Evolutionary conservation across 2,888 invertebrate species (phyloP).

Genomic region (Hirtodrosophila cameraria): DNA sequence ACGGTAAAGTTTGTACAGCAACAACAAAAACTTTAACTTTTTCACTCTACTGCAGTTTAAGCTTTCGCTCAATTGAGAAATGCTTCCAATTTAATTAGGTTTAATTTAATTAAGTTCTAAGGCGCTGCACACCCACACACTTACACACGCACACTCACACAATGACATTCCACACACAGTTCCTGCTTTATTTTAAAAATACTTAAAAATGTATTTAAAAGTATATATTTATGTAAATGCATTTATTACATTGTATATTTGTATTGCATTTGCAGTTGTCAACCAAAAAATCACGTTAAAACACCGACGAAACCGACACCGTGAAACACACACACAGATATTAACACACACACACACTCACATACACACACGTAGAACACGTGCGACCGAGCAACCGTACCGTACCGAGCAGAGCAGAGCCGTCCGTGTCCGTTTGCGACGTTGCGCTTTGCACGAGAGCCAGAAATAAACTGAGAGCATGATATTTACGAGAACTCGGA

Average conservation of each 20-base stretch:
- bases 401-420: too few relatives aligned
- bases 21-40: too few relatives aligned
- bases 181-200: slow-evolving; percentile 44
- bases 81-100: slow-evolving; percentile 39
- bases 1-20: too few relatives aligned
- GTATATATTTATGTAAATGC: slow-evolving; percentile 41
- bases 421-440: slow-evolving; percentile 71
- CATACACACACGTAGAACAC: too few relatives aligned
- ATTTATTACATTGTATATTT: slow-evolving; percentile 48
- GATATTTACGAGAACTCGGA: too few relatives aligned
- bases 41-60: slow-evolving; percentile 52
- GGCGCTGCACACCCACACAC: slow-evolving; percentile 43
- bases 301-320: slow-evolving; percentile 52
- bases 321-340: slow-evolving; percentile 33
- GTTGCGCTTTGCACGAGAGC: slow-evolving; percentile 81
- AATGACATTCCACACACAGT: slow-evolving; percentile 24
- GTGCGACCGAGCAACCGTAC: slow-evolving; percentile 52
- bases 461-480: slow-evolving; percentile 80
- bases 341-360: too few relatives aligned
- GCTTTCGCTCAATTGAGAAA: slow-evolving; percentile 34
- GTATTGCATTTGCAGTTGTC: slow-evolving; percentile 54
- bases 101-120: slow-evolving; percentile 56
- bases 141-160: slow-evolving; percentile 16
- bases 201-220: slow-evolving; percentile 23
- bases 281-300: slow-evolving; percentile 36